Conservation (phyloP, 2,797 vertebrate genomes). For the Pangasius djambal region DNA sequence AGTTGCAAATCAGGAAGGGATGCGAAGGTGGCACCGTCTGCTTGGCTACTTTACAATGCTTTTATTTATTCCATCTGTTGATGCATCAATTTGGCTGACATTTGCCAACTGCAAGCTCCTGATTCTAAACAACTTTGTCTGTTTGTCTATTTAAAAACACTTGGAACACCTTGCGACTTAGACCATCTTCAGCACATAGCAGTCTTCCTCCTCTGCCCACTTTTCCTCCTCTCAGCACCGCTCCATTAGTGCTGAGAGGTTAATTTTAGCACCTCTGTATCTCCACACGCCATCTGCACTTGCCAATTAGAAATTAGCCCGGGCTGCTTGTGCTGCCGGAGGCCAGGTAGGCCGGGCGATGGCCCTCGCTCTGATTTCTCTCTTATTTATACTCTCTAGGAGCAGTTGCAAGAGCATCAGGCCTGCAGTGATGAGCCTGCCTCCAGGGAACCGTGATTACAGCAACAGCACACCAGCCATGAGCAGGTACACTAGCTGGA, state of each 20-base stretch:
- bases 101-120: not conserved
- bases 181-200: constrained; percentile 13
- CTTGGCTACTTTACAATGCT: constrained; percentile 4
- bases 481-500: not conserved
- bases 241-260: constrained; percentile 32
- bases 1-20: not conserved
- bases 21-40: not conserved
- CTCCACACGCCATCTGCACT: constrained; percentile 41
- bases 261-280: constrained; percentile 45
- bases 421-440: not conserved
- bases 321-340: constrained; percentile 1
- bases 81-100: not conserved
- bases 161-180: not conserved
- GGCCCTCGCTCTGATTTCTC: constrained; percentile 35
- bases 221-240: not conserved
- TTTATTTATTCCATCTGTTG: constrained; percentile 24
- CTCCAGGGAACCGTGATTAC: constrained; percentile 15
- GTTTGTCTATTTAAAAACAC: not conserved
- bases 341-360: constrained; percentile 17
- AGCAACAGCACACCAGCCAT: constrained; percentile 1
- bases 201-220: not conserved
- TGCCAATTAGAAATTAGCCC: constrained; percentile 46
- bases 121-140: not conserved
- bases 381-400: constrained; percentile 28
- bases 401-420: constrained; percentile 13